Evolutionary conservation across 1,140 invertebrate genomes (phyloP), one percentile per base, ranked within the genome.

Genomic region (Hylaeus anthracinus): DNA sequence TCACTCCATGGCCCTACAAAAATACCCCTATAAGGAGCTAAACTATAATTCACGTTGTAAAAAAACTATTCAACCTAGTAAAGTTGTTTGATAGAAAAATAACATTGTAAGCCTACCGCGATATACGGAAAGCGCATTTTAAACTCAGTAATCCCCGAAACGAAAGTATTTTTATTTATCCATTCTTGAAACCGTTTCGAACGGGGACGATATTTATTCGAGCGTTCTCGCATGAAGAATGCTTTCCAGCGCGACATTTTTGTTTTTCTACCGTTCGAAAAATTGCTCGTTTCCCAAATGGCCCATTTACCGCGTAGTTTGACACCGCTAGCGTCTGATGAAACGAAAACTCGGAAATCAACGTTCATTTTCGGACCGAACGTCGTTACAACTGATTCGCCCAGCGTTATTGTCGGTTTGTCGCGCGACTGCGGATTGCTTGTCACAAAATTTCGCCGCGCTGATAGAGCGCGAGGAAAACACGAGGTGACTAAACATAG

Each of bases 131-230:
- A 26, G 26, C 26, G 26, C 26, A 26, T 26, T 26, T 26, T 26
- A 26, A 72, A 61, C 69, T 45, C 39, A 39, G 69, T 72, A 72
- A 79, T 63, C 69, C 48, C n/a, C n/a, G 2, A 26, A 55, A 26
- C 1, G n/a, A 26, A 39, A 56, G n/a, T 26, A 26, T 48, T n/a
- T 69, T 58, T 56, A 8, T 63, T 14, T 14, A 41, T 63, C 48
- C 45, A n/a, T 1, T n/a, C 37, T 1, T 37, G 10, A 37, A n/a
- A 64, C 5, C n/a, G 48, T 69, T 60, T 60, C 43, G 5, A 69
- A 14, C 41, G 5, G 37, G 3, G 12, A 26, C 43, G 15, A 69
- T 48, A 71, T 70, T 70, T 70, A 51, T 41, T 10, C 41, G 51
- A 15, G 8, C 9, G 41, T 12, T 64, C n/a, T 6, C n/a, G 6